A percentile compares a stretch with the other conserved stretches of the same genome.
Evolutionary conservation across 2,888 invertebrate genomes (phyloP).

Genomic region (Aspidiotus rigidus): DNA sequence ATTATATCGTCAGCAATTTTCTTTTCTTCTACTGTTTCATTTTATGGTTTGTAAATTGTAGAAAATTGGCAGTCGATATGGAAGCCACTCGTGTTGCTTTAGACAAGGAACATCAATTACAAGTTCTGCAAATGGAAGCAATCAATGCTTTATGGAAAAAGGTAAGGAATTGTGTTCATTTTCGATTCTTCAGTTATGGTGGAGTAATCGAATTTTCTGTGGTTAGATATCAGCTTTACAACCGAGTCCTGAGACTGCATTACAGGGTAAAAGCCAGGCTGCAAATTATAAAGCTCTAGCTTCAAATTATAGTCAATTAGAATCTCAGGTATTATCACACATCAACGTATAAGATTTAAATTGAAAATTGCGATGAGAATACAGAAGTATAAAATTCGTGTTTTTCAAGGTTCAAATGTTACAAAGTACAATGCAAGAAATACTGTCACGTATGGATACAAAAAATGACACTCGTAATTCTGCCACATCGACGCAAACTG

Average conservation of each 20-base stretch:
- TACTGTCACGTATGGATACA: conserved; percentile 54
- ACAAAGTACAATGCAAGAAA: conserved; percentile 68
- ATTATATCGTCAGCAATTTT: neutral
- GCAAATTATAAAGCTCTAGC: conserved; percentile 56
- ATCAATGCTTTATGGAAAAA: conserved; percentile 84
- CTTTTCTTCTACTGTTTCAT: neutral
- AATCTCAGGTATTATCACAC: conserved; percentile 53
- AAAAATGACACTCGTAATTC: conserved; percentile 48
- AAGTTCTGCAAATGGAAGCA: conserved; percentile 80
- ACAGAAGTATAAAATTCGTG: neutral
- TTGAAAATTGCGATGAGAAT: too few relatives aligned
- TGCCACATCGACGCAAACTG: conserved; percentile 58
- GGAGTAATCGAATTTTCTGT: neutral
- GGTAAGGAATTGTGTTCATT: conserved; percentile 47
- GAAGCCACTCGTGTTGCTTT: conserved; percentile 73
- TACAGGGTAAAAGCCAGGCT: neutral
- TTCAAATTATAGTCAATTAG: conserved; percentile 63
- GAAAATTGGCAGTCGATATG: conserved; percentile 73
- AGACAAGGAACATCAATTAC: conserved; percentile 74
- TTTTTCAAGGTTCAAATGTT: conserved; percentile 59
- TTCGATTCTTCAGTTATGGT: neutral
- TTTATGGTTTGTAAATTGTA: conserved; percentile 41
- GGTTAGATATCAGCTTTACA: conserved; percentile 23
- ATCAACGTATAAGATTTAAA: too few relatives aligned
- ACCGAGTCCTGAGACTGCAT: conserved; percentile 26